Conservation (phyloP, 2,113 vertebrate genomes). For the Phalacrocorax carbo region DNA sequence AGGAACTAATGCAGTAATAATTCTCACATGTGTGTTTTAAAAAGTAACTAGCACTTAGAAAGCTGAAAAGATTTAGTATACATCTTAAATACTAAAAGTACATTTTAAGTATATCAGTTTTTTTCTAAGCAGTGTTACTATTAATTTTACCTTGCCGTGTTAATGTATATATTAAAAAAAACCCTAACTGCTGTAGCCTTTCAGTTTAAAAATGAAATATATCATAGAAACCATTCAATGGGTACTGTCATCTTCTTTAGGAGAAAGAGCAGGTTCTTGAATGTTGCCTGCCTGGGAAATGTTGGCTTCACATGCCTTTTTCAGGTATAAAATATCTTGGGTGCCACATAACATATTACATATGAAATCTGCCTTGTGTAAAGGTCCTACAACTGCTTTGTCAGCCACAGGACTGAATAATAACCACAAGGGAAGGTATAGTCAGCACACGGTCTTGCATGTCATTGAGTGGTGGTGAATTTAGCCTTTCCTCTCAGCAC, state of each 20-base stretch:
- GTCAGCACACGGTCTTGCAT: neutral
- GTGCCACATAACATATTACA: neutral
- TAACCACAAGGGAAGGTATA: neutral
- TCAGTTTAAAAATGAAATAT: neutral
- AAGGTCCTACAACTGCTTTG: neutral
- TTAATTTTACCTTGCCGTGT: neutral
- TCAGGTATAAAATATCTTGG: neutral
- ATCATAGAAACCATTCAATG: neutral
- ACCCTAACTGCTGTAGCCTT: neutral
- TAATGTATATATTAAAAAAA: neutral
- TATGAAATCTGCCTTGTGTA: neutral
- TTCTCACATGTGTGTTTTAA: neutral
- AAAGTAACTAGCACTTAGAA: neutral
- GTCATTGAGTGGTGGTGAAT: neutral
- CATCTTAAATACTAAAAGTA: neutral
- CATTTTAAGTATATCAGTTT: fast-evolving
- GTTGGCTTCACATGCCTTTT: neutral
- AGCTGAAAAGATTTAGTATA: neutral
- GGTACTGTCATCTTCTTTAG: neutral
- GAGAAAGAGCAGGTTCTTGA: neutral
- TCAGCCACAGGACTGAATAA: neutral
- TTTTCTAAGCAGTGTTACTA: neutral
- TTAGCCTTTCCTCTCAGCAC: neutral
- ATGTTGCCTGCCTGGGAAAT: neutral
- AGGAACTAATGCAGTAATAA: neutral